phyloP scores from a whole-genome alignment of 2,113 vertebrate genomes.

The Triplophysa rosa region DNA sequence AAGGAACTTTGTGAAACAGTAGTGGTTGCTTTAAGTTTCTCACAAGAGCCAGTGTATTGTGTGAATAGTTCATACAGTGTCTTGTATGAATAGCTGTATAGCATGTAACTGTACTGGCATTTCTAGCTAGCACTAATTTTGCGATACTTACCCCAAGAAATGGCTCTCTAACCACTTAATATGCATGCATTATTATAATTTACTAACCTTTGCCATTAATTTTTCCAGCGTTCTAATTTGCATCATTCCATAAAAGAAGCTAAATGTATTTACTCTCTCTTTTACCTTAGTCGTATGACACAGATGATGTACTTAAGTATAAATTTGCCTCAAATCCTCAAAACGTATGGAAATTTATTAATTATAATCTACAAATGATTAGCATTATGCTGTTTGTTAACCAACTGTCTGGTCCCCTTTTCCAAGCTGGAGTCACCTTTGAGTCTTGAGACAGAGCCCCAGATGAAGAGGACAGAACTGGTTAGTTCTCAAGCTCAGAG shows the following conservation, averaged over 20 bases:
- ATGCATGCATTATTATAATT: conserved; percentile 72
- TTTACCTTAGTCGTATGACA: conserved; percentile 55
- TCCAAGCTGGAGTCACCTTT: conserved; percentile 82
- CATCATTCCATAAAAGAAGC: conserved; percentile 55
- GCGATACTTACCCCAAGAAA: conserved; percentile 69
- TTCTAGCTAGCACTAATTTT: conserved; percentile 74
- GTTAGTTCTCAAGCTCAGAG: conserved; percentile 83
- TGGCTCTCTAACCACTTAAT: conserved; percentile 71
- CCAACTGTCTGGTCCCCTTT: conserved; percentile 85
- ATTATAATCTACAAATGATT: conserved; percentile 64
- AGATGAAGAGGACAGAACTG: conserved; percentile 80
- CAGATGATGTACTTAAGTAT: conserved; percentile 50
- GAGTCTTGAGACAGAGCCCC: conserved; percentile 80
- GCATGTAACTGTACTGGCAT: conserved; percentile 65
- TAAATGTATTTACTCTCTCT: conserved; percentile 48
- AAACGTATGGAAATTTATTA: conserved; percentile 38
- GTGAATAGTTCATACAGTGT: no score
- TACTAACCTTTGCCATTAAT: conserved; percentile 72
- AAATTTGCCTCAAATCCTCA: conserved; percentile 49
- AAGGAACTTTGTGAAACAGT: background rate
- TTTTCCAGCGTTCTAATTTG: conserved; percentile 64
- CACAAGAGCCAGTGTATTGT: conserved; percentile 18
- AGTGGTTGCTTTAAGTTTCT: conserved; percentile 26
- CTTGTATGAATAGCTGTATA: conserved; percentile 50
- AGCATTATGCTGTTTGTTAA: conserved; percentile 80